phyloP scores from a whole-genome alignment of 2,113 vertebrate species.

The Paracanthobrama guichenoti region DNA sequence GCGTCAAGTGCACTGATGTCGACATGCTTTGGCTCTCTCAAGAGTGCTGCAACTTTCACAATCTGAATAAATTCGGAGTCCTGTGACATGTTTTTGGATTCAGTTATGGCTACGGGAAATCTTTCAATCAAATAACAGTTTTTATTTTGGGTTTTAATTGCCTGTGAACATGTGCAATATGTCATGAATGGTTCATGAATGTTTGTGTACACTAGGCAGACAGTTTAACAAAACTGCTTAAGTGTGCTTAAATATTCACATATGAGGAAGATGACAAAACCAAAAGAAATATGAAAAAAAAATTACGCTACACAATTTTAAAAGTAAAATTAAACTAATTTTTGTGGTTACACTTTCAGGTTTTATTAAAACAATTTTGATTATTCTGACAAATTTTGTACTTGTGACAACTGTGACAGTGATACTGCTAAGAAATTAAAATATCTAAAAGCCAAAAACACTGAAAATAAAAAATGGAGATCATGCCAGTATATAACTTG shows the following conservation, averaged over 20 bases:
- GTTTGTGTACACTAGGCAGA: not conserved
- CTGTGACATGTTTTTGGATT: constrained; percentile 23
- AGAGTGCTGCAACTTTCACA: constrained; percentile 2
- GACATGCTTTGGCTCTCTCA: constrained; percentile 1
- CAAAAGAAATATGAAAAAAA: not conserved
- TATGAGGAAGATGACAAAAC: not conserved
- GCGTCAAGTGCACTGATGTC: constrained; percentile 2
- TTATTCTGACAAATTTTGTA: not conserved
- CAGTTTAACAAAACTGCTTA: not conserved
- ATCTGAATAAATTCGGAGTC: constrained; percentile 1
- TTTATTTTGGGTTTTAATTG: not conserved
- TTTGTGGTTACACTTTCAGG: not conserved
- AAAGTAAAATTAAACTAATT: not conserved
- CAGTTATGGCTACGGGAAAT: not conserved
- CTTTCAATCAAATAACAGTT: not conserved
- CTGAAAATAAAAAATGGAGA: not conserved
- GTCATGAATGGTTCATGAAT: not conserved
- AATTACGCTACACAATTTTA: not conserved
- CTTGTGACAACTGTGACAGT: not conserved
- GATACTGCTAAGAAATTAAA: not conserved
- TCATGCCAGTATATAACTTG: not conserved
- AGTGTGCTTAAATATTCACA: not conserved
- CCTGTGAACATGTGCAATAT: not conserved
- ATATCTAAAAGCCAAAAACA: not conserved
- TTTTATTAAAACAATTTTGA: not conserved